These are phyloP conservation scores for Ennomos fuscantarius DNA, from an alignment of 2,888 invertebrate genomes.

Conservation along the genomic window DNA sequence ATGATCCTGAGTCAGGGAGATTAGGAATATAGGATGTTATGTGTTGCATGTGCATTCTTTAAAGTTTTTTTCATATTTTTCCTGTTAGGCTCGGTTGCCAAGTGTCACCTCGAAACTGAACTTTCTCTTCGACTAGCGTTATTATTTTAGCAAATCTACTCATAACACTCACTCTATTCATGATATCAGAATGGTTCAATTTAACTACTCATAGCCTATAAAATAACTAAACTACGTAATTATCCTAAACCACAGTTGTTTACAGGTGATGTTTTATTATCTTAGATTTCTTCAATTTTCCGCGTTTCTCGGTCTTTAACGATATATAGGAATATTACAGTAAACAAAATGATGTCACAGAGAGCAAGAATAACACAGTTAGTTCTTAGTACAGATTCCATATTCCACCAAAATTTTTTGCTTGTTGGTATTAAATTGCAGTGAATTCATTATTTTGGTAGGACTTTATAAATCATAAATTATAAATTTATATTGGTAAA, in stretches of 20 bases:
- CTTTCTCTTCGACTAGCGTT: constrained; percentile 50
- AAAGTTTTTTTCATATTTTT: constrained; percentile 40
- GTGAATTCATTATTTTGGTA: too few species aligned
- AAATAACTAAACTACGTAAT: too few species aligned
- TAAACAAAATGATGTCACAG: constrained; percentile 39
- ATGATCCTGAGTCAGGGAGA: constrained; percentile 25
- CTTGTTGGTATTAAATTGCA: too few species aligned
- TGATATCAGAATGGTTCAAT: too few species aligned
- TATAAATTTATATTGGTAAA: too few species aligned
- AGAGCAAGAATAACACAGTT: constrained; percentile 1
- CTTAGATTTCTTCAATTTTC: too few species aligned
- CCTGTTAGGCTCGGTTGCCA: constrained; percentile 38
- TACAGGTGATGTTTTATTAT: too few species aligned
- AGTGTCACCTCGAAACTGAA: constrained; percentile 44
- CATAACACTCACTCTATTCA: too few species aligned
- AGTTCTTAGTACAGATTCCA: constrained; percentile 6
- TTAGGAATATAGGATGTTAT: too few species aligned
- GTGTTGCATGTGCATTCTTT: constrained; percentile 15
- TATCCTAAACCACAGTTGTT: too few species aligned
- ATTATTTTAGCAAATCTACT: background rate
- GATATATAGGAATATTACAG: constrained; percentile 30
- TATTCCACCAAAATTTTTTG: constrained; percentile 2
- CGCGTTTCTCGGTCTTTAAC: constrained; percentile 18
- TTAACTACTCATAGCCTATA: too few species aligned
- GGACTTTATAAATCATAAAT: too few species aligned